Evolutionary conservation across 2,797 vertebrate species (phyloP).

Genomic region (Tenualosa ilisha): DNA sequence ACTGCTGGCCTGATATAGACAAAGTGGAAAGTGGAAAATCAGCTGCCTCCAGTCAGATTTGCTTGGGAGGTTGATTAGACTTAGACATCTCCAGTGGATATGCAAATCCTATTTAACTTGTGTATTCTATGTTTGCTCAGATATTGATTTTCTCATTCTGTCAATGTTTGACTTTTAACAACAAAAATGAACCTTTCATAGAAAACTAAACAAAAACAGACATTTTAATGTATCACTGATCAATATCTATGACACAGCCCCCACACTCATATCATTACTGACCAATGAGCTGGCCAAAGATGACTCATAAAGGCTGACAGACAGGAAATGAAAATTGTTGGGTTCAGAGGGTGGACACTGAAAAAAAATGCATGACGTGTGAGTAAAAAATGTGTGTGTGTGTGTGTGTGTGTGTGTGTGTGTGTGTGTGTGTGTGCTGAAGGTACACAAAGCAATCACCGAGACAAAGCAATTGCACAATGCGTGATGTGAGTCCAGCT

Average conservation of each 20-base stretch:
- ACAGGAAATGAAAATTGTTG: neutral
- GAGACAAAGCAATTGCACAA: neutral
- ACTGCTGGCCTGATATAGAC: neutral
- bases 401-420: conserved; percentile 7
- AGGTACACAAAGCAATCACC: neutral
- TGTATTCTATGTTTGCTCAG: neutral
- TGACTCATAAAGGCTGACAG: neutral
- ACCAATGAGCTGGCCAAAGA: neutral
- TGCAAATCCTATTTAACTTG: neutral
- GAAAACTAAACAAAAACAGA: too few relatives aligned
- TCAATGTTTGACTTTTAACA: neutral
- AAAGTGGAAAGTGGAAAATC: too few relatives aligned
- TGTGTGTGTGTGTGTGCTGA: neutral
- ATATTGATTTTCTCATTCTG: neutral
- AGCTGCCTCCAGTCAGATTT: neutral
- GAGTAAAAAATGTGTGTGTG: neutral
- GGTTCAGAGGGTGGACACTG: neutral
- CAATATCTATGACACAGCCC: neutral
- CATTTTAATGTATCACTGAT: neutral
- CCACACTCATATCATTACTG: neutral
- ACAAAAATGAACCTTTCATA: neutral
- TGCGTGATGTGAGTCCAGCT: neutral
- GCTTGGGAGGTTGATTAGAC: neutral
- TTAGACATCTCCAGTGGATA: neutral
- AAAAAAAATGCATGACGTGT: neutral